phyloP scores from a whole-genome alignment of 2,888 invertebrate species.

The Ornithoptera priamus region DNA sequence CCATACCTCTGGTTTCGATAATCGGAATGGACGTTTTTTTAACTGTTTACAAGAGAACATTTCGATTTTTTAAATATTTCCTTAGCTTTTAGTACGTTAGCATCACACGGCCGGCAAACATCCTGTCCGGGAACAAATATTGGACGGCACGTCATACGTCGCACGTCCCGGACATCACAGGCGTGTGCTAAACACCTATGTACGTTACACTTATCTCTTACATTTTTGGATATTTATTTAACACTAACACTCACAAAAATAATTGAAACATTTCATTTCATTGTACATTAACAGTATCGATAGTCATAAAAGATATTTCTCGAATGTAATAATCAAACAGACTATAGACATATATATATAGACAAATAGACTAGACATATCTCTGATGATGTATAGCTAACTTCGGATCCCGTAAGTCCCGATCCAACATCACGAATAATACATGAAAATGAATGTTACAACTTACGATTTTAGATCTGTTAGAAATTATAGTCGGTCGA shows the following conservation, averaged over 20 bases:
- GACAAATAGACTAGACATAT: too few relatives aligned
- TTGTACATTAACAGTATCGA: too few relatives aligned
- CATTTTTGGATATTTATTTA: constrained; percentile 16
- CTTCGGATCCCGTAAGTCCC: too few relatives aligned
- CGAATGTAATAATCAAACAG: too few relatives aligned
- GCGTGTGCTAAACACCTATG: constrained; percentile 63
- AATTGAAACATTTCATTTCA: neutral
- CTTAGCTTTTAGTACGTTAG: constrained; percentile 64
- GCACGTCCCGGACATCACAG: constrained; percentile 55
- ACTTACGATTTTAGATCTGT: too few relatives aligned
- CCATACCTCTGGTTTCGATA: constrained; percentile 36
- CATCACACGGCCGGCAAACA: constrained; percentile 68
- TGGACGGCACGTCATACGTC: constrained; percentile 46
- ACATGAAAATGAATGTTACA: too few relatives aligned
- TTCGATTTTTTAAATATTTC: constrained; percentile 64
- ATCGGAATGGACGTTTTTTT: constrained; percentile 43
- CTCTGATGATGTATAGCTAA: too few relatives aligned
- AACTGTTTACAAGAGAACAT: constrained; percentile 49
- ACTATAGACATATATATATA: too few relatives aligned
- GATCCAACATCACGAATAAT: too few relatives aligned
- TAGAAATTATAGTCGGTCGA: too few relatives aligned
- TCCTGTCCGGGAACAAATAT: constrained; percentile 72
- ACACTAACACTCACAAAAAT: neutral
- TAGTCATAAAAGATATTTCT: too few relatives aligned
- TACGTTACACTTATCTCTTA: constrained; percentile 43